Conservation (phyloP, 2,113 vertebrate genomes). For the Erpornis zantholeuca region DNA sequence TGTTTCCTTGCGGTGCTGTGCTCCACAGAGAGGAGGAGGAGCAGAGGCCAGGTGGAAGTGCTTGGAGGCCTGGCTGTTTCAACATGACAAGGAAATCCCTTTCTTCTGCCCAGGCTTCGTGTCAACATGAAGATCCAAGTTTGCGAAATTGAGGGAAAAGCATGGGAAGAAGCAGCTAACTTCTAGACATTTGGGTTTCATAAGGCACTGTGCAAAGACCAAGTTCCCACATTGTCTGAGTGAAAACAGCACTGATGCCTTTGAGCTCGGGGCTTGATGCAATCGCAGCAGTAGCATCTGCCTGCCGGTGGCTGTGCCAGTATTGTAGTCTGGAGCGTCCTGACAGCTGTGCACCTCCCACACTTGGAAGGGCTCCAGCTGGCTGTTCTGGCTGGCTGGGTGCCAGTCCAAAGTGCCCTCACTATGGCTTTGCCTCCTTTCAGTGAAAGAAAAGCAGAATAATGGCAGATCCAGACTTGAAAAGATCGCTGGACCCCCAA, state of each 20-base stretch:
- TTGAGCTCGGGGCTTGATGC: background rate
- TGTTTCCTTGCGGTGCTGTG: background rate
- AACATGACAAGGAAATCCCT: background rate
- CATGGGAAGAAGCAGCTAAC: background rate
- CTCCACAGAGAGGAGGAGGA: background rate
- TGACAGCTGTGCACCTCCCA: constrained; percentile 56
- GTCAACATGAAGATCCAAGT: background rate
- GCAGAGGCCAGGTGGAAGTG: background rate
- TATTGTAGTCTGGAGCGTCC: constrained; percentile 19
- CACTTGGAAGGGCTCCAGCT: constrained; percentile 43
- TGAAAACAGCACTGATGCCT: background rate
- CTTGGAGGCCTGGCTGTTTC: background rate
- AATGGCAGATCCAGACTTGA: background rate
- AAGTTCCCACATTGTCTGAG: constrained; percentile 36
- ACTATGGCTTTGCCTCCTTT: background rate
- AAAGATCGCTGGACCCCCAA: background rate
- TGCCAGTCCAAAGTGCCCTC: background rate
- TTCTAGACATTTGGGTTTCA: constrained; percentile 25
- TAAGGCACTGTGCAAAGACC: background rate
- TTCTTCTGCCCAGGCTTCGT: background rate
- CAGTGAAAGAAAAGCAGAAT: background rate
- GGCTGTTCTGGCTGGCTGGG: background rate
- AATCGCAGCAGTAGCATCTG: constrained; percentile 48
- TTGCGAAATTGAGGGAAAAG: background rate
- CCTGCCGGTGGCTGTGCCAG: constrained; percentile 25